Evolutionary conservation across 2,113 vertebrate genomes (phyloP), one percentile per base, ranked within the genome.

Genomic region (Scalopus aquaticus): DNA sequence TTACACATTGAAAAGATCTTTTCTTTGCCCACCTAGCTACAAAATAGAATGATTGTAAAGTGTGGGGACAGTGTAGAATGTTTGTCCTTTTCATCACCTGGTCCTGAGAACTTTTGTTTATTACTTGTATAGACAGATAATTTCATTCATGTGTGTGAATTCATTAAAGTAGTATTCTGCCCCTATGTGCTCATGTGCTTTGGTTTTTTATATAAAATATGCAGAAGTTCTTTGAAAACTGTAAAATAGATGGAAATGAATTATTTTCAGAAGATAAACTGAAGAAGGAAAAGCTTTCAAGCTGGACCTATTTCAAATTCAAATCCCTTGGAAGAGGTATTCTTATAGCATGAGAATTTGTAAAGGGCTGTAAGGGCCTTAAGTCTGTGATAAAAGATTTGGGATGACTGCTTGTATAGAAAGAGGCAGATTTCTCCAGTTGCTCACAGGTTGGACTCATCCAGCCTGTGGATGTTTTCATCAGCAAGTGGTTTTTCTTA

Each of bases 401-500:
- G n/a, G 73, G 81, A 88, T 2, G 13, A 28, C 26, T 42, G 3
- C 11, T 49, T 87, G 17, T 85, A 15, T 62, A 91, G 69, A 73
- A 86, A 39, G 74, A 95, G 49, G 70, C 44, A 79, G 28, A 76
- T 80, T 95, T 93, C 62, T 85, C 67, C 64, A 58, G 62, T 78
- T 80, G 51, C 46, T 85, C 16, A 49, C 62, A 39, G 42, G 56
- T 22, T 72, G 51, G 72, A 73, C 26, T 89, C 42, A 56, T 90
- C 51, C 74, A 94, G 70, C 32, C 37, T 80, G 64, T 87, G 42
- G n/a, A 39, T 91, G 16, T 70, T 86, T 95, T 95, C 30, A 62
- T 80, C 51, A 94, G 78, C 88, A 96, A 79, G 74, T 94, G 58
- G 28, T 91, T 96, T 67, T 83, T 96, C 79, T 93, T 76, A 97